These are phyloP conservation scores for Turritopsis dohrnii DNA, from an alignment of 30 jellyfish, hydroid and myxozoan genomes.

Conservation along the genomic window DNA sequence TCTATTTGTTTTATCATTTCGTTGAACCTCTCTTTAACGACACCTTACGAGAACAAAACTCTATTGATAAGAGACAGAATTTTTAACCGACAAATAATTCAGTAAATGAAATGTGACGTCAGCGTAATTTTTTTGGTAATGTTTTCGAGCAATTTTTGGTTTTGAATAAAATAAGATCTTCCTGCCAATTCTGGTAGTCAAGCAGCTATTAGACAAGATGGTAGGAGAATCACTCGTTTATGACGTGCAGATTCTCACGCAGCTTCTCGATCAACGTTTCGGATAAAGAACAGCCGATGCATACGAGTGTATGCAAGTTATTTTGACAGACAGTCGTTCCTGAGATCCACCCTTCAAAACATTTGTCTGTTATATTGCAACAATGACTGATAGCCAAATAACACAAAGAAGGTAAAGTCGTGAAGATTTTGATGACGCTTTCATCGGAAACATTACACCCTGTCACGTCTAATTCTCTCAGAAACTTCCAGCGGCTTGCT, in stretches of 20 bases:
- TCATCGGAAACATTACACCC: constrained; percentile 81
- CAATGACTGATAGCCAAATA: constrained; percentile 70
- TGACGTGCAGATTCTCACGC: background rate
- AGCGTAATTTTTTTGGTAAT: too few species aligned
- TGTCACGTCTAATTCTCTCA: constrained; percentile 46
- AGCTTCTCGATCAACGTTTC: background rate
- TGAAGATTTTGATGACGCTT: constrained; percentile 34
- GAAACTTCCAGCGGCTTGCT: constrained; percentile 42
- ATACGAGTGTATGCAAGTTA: constrained; percentile 33
- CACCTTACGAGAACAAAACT: too few species aligned
- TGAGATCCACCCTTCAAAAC: constrained; percentile 43
- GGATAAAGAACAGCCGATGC: constrained; percentile 48
- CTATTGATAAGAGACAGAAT: too few species aligned
- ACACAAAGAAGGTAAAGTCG: constrained; percentile 50
- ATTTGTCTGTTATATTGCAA: constrained; percentile 45
- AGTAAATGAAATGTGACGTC: too few species aligned
- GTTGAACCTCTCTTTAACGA: too few species aligned
- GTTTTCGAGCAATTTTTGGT: too few species aligned
- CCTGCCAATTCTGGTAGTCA: background rate
- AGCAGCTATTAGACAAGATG: background rate
- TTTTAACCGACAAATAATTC: too few species aligned
- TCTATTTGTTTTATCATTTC: too few species aligned
- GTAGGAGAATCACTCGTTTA: background rate
- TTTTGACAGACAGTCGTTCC: constrained; percentile 51
- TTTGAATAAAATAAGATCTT: too few species aligned